Conservation (phyloP, 1,140 invertebrate species). For the Pachyrhynchus sulphureomaculatus region DNA sequence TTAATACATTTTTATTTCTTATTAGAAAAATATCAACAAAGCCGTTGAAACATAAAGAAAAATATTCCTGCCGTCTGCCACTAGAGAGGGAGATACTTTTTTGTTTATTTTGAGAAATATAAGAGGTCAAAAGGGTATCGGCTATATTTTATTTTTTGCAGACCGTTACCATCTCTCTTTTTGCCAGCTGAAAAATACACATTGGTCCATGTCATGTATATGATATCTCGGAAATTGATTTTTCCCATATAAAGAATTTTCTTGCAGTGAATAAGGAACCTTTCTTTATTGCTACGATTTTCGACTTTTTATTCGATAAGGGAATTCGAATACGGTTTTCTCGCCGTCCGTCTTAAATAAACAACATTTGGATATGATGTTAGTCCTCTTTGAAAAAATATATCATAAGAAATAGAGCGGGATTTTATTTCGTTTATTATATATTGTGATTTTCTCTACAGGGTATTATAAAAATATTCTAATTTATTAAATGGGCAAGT, state of each 20-base stretch:
- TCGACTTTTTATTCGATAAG: slow-evolving; percentile 8
- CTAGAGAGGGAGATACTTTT: background rate
- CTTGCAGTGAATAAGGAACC: slow-evolving; percentile 3
- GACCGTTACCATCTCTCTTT: background rate
- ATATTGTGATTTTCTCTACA: no score
- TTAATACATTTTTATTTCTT: no score
- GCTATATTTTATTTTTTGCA: slow-evolving; percentile 4
- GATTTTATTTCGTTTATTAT: no score
- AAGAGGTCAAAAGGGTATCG: slow-evolving; percentile 3
- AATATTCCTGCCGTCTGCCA: no score
- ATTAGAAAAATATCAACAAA: no score
- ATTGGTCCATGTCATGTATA: slow-evolving; percentile 21
- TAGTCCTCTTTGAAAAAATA: background rate
- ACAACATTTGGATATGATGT: background rate
- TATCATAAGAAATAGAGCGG: no score
- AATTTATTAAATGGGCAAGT: no score
- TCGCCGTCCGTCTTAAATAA: background rate
- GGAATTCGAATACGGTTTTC: slow-evolving; percentile 1
- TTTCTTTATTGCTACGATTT: slow-evolving; percentile 11
- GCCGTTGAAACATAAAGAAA: no score
- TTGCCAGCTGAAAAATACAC: slow-evolving; percentile 5
- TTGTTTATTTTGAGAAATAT: slow-evolving; percentile 1
- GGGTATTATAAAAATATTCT: no score
- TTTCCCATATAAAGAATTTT: slow-evolving; percentile 18
- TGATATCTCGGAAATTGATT: slow-evolving; percentile 27